Evolutionary conservation across 2,113 vertebrate species (phyloP), one percentile per base, ranked within the genome.

Genomic region (Saguinus midas): DNA sequence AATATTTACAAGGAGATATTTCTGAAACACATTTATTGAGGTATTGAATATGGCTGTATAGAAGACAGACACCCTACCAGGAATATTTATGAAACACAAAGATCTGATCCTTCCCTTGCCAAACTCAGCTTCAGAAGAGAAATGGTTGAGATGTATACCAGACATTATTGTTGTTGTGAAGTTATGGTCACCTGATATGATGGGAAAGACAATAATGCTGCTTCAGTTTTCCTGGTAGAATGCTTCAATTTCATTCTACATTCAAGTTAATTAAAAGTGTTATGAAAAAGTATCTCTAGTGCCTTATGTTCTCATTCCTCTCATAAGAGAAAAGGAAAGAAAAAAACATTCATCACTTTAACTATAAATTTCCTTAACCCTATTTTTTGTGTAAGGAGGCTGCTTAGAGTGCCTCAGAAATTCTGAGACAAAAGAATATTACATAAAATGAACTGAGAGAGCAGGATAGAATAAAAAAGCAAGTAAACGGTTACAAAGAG

Each of bases 231-330:
- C 43, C 79, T 90, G 37, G 29, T n/a, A 90, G 32, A 90, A 25
- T 72, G 57, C 6, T 68, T 87, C 6, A 52, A 61, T 90, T 94
- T 87, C 11, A 81, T 85, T 96, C 16, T 27, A 76, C 12, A 68
- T 79, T 84, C 57, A 90, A 84, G 43, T 78, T 66, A 73, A 86
- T 95, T 95, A 66, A 96, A 96, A 76, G 3, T 78, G 14, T 8
- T 83, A 23, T 29, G 45, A 32, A 73, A 81, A 64, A 58, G 48
- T 87, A 90, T 76, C 61, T 90, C 55, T 83, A 23, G 29, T 90
- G 52, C n/a, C 27, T 94, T 83, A 45, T 92, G 25, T 92, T 93
- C 35, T 82, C 78, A 64, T 32, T 83, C 10, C 13, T 76, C 72
- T 94, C 83, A 68, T 55, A 93, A 93, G 5, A 93, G 12, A 32